These are phyloP conservation scores for Lordiphosa andalusiaca DNA, from an alignment of 2,888 invertebrate species.

Conservation along the genomic window DNA sequence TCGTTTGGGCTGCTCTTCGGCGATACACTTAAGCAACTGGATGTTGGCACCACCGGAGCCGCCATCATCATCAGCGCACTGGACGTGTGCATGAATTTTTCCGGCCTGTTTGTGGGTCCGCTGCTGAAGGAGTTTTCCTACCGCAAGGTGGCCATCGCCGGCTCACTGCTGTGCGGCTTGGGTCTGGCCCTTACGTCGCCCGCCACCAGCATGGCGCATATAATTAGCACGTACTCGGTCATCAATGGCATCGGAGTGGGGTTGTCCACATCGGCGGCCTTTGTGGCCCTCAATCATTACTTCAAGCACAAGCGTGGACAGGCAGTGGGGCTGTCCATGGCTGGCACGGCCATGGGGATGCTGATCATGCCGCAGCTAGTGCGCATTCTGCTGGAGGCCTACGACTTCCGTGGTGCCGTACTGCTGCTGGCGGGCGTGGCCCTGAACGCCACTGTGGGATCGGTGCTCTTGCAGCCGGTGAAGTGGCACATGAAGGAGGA, in stretches of 20 bases:
- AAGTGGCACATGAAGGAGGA: conserved; percentile 85
- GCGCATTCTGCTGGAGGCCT: conserved; percentile 83
- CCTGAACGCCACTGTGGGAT: conserved; percentile 85
- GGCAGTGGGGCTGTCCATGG: conserved; percentile 89
- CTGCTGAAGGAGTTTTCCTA: conserved; percentile 88
- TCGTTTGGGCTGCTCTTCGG: conserved; percentile 90
- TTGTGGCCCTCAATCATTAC: conserved; percentile 89
- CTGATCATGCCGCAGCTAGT: conserved; percentile 90
- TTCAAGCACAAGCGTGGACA: conserved; percentile 89
- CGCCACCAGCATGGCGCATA: conserved; percentile 87
- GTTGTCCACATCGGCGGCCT: conserved; percentile 87
- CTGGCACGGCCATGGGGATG: conserved; percentile 89
- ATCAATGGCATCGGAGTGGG: conserved; percentile 89
- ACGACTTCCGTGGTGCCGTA: conserved; percentile 86
- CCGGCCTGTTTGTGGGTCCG: conserved; percentile 89
- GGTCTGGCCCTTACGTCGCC: conserved; percentile 86
- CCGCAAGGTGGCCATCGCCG: conserved; percentile 86
- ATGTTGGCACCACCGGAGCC: conserved; percentile 88
- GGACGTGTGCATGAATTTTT: conserved; percentile 89
- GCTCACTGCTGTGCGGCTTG: conserved; percentile 84
- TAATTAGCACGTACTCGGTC: conserved; percentile 87
- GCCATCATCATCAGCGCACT: conserved; percentile 88
- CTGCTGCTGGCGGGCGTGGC: conserved; percentile 85
- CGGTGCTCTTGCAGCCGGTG: conserved; percentile 86
- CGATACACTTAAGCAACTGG: conserved; percentile 85